phyloP scores from a whole-genome alignment of 2,113 vertebrate species.

The Psophia crepitans region DNA sequence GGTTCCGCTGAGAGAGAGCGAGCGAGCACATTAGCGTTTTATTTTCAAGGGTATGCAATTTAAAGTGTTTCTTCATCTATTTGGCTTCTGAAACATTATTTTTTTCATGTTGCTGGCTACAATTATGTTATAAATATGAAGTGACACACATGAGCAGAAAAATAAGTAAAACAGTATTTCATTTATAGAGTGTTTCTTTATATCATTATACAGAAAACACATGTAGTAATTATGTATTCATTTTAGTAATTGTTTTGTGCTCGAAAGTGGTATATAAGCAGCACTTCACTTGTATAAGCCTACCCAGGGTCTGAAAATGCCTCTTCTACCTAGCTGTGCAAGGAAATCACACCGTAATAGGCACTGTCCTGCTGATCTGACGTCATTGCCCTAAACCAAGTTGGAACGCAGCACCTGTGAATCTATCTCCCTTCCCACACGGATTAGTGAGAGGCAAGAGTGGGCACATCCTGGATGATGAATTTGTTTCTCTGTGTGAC shows the following conservation, averaged over 20 bases:
- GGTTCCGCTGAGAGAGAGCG: background rate
- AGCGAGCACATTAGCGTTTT: background rate
- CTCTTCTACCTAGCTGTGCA: background rate
- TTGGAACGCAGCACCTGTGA: background rate
- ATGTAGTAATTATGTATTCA: background rate
- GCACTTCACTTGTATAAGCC: background rate
- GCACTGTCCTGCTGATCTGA: background rate
- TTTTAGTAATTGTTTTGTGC: background rate
- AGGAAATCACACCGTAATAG: rapidly evolving
- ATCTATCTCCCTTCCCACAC: background rate
- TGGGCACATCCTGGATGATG: background rate
- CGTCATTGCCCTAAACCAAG: background rate
- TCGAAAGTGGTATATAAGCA: background rate
- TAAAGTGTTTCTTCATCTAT: background rate
- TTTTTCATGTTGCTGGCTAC: background rate
- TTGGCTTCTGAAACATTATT: background rate
- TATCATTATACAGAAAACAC: background rate
- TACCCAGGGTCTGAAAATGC: background rate
- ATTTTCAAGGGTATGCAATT: background rate
- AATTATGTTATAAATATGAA: background rate
- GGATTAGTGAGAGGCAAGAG: background rate
- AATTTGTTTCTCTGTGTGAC: background rate
- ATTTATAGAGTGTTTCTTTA: background rate
- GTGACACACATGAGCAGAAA: background rate
- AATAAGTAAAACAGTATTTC: background rate